Base-by-base conservation (phyloP, 2,113 vertebrate genomes). In the Raja brachyura region DNA sequence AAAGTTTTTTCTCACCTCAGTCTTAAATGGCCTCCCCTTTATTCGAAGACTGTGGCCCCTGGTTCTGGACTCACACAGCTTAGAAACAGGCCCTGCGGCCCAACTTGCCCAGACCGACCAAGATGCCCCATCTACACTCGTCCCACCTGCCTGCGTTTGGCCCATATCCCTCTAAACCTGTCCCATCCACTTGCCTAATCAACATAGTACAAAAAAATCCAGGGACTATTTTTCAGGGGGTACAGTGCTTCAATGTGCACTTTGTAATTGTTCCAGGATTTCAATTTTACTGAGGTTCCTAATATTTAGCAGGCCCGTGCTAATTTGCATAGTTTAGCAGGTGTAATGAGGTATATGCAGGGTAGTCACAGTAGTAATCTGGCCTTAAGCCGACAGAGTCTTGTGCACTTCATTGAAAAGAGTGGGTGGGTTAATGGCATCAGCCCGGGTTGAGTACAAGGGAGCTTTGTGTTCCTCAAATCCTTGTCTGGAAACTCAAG, bases 381-480 rank as follows among this genome's bases (percentile, higher is more conserved):
- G 68, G 66, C 90, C 25, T 92, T 70, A 74, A 92, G 39, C 66
- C 90, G 48, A 13, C 66, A 54, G 39, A 8, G 22, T 74, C 66
- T 70, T 70, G 39, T 92, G 25, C 73, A 54, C 90, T 73, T 92
- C 39, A 74, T 3, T 54, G 68, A 54, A 92, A 54, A 74, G 88
- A 48, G 68, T 74, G 90, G 33, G 90, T 74, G 68, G 66, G 59
- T 74, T 61, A 22, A 70, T 11, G 48, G 54, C 39, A 74, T 92
- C 54, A 54, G 33, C 68, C 33, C 73, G 90, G 70, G 31, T 16
- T 28, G 54, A 74, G 68, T 70, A 90, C 88, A 90, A 90, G 88
- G 33, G 88, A 90, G 28, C 66, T 70, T 90, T 90, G 66, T 90
- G n/a, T 90, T 66, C 61, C 33, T 90, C 63, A 90, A 70, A 90